phyloP scores from a whole-genome alignment of 2,797 vertebrate species.

The Sebastes oblongus region DNA sequence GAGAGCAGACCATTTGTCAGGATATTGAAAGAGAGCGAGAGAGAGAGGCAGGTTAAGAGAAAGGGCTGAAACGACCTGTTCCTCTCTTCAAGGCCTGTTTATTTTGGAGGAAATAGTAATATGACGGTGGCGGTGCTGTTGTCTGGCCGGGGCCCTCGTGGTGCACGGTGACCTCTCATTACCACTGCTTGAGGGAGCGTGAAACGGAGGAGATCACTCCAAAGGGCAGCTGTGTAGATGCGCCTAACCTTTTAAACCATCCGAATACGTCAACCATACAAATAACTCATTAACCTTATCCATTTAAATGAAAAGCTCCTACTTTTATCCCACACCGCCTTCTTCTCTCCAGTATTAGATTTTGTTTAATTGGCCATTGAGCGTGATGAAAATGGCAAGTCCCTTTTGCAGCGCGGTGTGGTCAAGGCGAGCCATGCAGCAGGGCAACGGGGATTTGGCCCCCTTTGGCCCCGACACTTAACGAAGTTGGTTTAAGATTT shows the following conservation, averaged over 20 bases:
- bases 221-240: constrained; percentile 84
- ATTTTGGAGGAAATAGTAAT: constrained; percentile 69
- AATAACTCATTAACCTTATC: constrained; percentile 90
- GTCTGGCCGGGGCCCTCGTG: constrained; percentile 54
- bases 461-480: constrained; percentile 48
- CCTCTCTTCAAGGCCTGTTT: constrained; percentile 64
- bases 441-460: constrained; percentile 43
- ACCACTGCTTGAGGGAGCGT: constrained; percentile 81
- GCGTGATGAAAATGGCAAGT: constrained; percentile 74
- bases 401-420: constrained; percentile 51
- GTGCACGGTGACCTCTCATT: constrained; percentile 81
- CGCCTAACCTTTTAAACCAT: constrained; percentile 84
- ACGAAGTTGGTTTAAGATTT: constrained; percentile 52
- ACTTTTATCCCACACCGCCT: constrained; percentile 54
- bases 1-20: constrained; percentile 74
- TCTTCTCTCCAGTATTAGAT: constrained; percentile 63
- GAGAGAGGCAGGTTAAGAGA: constrained; percentile 53
- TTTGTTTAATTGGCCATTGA: constrained; percentile 81
- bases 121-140: constrained; percentile 53
- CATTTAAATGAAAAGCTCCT: constrained; percentile 82
- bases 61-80: constrained; percentile 57
- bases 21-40: constrained; percentile 67
- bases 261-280: constrained; percentile 85
- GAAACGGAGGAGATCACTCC: constrained; percentile 78
- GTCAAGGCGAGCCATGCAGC: constrained; percentile 30